Evolutionary conservation across 1,140 invertebrate species (phyloP).

Genomic region (Papilio polytes): DNA sequence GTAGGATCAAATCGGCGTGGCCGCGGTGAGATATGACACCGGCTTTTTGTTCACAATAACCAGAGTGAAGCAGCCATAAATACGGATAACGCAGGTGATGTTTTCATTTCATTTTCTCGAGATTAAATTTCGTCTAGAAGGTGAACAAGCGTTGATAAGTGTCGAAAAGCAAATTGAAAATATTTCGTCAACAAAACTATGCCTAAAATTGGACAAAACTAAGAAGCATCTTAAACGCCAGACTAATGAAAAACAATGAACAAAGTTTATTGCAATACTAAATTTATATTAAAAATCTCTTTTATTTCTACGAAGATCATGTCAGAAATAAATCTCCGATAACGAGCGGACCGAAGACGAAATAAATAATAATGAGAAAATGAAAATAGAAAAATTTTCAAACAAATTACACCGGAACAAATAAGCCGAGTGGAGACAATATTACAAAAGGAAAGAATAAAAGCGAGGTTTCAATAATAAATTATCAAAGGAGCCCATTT

Average conservation of each 20-base stretch:
- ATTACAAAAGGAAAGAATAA: slow-evolving; percentile 76
- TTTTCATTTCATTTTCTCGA: slow-evolving; percentile 76
- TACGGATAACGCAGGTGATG: slow-evolving; percentile 73
- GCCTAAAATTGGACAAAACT: background rate
- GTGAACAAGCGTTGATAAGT: slow-evolving; percentile 33
- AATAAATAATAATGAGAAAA: slow-evolving; percentile 46
- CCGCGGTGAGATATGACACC: slow-evolving; percentile 3
- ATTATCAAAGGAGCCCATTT: slow-evolving; percentile 72
- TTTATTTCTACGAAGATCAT: slow-evolving; percentile 38
- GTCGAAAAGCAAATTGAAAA: background rate
- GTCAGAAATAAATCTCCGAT: slow-evolving; percentile 42
- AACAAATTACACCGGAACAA: slow-evolving; percentile 72
- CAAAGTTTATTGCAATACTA: background rate
- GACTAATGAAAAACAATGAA: background rate
- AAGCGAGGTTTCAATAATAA: slow-evolving; percentile 79
- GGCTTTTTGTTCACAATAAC: slow-evolving; percentile 45
- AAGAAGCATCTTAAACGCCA: background rate
- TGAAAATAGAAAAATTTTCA: slow-evolving; percentile 61
- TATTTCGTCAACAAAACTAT: background rate
- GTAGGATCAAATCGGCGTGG: slow-evolving; percentile 41
- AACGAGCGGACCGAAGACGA: slow-evolving; percentile 40
- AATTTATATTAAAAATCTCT: slow-evolving; percentile 20
- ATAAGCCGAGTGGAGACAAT: slow-evolving; percentile 74
- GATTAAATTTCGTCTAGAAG: slow-evolving; percentile 57
- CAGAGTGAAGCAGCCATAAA: slow-evolving; percentile 60